These are phyloP conservation scores for Pyrgus malvae DNA, from an alignment of 2,888 invertebrate genomes.

Conservation along the genomic window DNA sequence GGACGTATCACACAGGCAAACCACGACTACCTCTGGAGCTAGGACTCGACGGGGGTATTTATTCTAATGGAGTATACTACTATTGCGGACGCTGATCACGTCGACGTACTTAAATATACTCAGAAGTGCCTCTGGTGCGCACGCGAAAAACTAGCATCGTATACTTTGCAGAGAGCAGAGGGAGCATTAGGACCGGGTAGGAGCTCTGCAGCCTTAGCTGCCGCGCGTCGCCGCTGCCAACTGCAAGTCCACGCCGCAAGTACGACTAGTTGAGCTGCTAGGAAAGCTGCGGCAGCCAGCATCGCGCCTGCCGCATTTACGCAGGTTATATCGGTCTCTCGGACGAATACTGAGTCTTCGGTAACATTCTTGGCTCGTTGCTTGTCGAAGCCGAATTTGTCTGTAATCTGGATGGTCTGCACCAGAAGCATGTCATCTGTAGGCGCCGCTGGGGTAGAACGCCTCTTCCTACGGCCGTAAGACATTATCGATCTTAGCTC, in stretches of 20 bases:
- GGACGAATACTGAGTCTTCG: slow-evolving; percentile 87
- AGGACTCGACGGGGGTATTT: slow-evolving; percentile 73
- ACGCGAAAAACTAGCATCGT: slow-evolving; percentile 92
- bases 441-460: slow-evolving; percentile 82
- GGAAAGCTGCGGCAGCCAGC: slow-evolving; percentile 92
- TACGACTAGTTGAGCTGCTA: slow-evolving; percentile 92
- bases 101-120: slow-evolving; percentile 59
- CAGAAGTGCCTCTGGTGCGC: slow-evolving; percentile 83
- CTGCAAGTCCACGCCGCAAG: slow-evolving; percentile 94
- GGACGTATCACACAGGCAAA: slow-evolving; percentile 46
- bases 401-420: slow-evolving; percentile 95
- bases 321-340: slow-evolving; percentile 84
- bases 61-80: slow-evolving; percentile 75
- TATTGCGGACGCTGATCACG: slow-evolving; percentile 77
- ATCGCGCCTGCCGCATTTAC: slow-evolving; percentile 91
- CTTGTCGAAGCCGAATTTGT: slow-evolving; percentile 93
- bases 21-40: slow-evolving; percentile 53
- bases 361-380: slow-evolving; percentile 84
- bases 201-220: slow-evolving; percentile 84
- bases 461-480: slow-evolving; percentile 90
- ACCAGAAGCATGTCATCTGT: slow-evolving; percentile 93
- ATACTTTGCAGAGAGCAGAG: slow-evolving; percentile 90
- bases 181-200: slow-evolving; percentile 83
- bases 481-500: slow-evolving; percentile 91
- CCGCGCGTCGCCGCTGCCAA: slow-evolving; percentile 90